Evolutionary conservation across 64 coral and sea anemone genomes (phyloP), one percentile per base, ranked within the genome.

Genomic region (Pocillopora verrucosa): DNA sequence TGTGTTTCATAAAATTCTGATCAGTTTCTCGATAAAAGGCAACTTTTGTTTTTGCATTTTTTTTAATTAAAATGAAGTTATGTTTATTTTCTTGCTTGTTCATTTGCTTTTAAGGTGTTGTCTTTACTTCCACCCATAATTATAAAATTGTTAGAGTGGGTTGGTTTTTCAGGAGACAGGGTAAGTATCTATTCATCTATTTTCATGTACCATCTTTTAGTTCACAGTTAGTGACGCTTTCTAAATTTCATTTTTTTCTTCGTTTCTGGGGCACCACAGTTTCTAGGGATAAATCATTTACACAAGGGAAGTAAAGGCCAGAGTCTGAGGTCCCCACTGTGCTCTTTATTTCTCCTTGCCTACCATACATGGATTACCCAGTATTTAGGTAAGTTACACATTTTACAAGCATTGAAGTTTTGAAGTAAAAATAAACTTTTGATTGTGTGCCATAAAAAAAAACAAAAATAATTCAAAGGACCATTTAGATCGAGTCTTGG

Each of bases 111-210:
- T 64, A 74, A 98, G 96, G 76, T 98, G 58, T 65, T 98, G 65
- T 94, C 93, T 0, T 36, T 98, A 10, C 83, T 98, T 72, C 96
- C 96, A 22, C 57, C 93, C 13, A 95, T 91, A 80, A 89, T 98
- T 72, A 61, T 98, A 69, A 89, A 83, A 93, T 77, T 95, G 80
- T 76, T 98, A 58, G 96, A 98, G 84, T 98, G 86, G 65, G 90
- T 98, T 90, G 96, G 96, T 25, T 98, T 98, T 88, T 98, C 96
- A 63, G 96, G 96, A 72, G 96, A 98, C 58, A 98, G 94, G 90
- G 96, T 98, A 88, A 65, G 26, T 17, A 16, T 77, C 3, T 20
- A 19, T 16, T 20, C 19, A 16, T 5, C 10, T 4, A 22, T 22
- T 1, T 22, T 17, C 24, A 22, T 67, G 14, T 68, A 68, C 19